phyloP scores from a whole-genome alignment of 2,113 vertebrate species.

The Triplophysa tibetana region DNA sequence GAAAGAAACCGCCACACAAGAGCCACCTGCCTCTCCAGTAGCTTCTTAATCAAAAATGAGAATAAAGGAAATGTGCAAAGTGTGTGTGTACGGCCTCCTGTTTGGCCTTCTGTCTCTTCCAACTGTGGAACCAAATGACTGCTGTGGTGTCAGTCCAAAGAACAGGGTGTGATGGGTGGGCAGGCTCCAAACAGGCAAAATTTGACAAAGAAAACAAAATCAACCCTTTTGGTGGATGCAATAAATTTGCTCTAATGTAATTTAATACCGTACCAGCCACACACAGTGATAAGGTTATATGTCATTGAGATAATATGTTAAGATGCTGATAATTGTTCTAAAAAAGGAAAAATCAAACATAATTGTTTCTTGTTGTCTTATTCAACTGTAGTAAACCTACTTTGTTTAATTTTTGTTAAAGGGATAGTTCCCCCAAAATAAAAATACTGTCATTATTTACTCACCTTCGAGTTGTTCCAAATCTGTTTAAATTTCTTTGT shows the following conservation, averaged over 20 bases:
- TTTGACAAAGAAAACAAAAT: slow-evolving; percentile 31
- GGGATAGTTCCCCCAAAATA: too few relatives aligned
- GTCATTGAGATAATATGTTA: too few relatives aligned
- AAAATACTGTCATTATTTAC: too few relatives aligned
- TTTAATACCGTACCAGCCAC: background rate
- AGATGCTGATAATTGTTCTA: background rate
- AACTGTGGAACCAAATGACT: slow-evolving; percentile 51
- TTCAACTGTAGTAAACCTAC: too few relatives aligned
- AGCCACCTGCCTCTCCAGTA: slow-evolving; percentile 54
- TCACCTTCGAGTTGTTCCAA: too few relatives aligned
- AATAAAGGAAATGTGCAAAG: slow-evolving; percentile 35
- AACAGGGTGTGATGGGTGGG: background rate
- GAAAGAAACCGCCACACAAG: slow-evolving; percentile 35
- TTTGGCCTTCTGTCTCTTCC: slow-evolving; percentile 34
- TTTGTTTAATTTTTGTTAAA: too few relatives aligned
- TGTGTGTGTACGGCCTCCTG: slow-evolving; percentile 30
- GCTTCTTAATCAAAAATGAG: slow-evolving; percentile 42
- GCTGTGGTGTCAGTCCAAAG: slow-evolving; percentile 37
- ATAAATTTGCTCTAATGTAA: slow-evolving; percentile 2
- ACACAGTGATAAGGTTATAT: too few relatives aligned
- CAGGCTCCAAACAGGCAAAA: background rate
- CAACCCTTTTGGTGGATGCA: background rate
- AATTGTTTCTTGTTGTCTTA: too few relatives aligned
- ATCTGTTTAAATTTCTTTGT: too few relatives aligned
- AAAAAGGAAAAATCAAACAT: background rate